These are phyloP conservation scores for Cabera pusaria DNA, from an alignment of 2,888 invertebrate genomes.

Conservation along the genomic window DNA sequence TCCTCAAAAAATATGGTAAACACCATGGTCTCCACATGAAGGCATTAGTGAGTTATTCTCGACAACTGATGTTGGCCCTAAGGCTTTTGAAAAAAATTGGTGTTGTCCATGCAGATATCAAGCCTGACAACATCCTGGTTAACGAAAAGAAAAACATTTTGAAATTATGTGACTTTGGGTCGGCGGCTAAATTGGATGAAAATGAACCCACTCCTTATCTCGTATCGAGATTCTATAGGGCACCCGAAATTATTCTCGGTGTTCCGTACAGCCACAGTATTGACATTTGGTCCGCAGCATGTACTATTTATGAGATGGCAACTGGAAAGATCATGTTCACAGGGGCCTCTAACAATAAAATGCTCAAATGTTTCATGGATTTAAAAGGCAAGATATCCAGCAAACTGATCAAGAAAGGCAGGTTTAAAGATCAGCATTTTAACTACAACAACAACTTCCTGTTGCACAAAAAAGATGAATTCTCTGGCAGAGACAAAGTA, in stretches of 20 bases:
- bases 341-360: conserved; percentile 98
- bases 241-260: conserved; percentile 99
- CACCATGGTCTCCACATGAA: conserved; percentile 98
- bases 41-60: conserved; percentile 97
- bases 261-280: conserved; percentile 97
- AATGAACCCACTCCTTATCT: conserved; percentile 99
- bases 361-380: conserved; percentile 99
- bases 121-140: conserved; percentile 99
- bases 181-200: conserved; percentile 95
- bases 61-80: conserved; percentile 95
- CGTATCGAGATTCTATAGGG: conserved; percentile 98
- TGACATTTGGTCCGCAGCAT: conserved; percentile 99
- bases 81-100: conserved; percentile 96
- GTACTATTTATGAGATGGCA: conserved; percentile 98
- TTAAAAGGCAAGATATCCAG: conserved; percentile 98
- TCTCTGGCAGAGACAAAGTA: conserved; percentile 98
- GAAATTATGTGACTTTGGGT: conserved; percentile 99
- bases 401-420: conserved; percentile 95
- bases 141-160: conserved; percentile 97
- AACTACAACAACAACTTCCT: conserved; percentile 97
- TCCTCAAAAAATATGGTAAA: conserved; percentile 97
- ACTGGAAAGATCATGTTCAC: conserved; percentile 99
- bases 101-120: conserved; percentile 99
- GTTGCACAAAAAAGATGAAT: conserved; percentile 98
- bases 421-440: conserved; percentile 98